Evolutionary conservation across 2,113 vertebrate species (phyloP), one percentile per base, ranked within the genome.

Genomic region (Hemiscyllium ocellatum): DNA sequence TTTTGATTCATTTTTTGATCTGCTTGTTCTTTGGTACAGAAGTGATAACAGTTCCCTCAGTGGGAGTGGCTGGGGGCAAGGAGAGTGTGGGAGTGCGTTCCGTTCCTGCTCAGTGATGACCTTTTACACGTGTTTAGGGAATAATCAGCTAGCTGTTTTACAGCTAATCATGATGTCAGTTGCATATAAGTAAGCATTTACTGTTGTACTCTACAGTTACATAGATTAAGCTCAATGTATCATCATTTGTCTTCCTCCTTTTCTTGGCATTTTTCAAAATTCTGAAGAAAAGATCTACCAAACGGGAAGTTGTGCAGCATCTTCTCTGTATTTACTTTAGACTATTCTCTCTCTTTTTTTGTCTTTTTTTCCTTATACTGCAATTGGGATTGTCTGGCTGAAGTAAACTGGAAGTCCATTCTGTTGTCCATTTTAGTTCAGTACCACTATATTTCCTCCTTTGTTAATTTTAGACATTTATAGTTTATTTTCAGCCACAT

Each of bases 81-180:
- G 61, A 33, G 7, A n/a, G 65, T 91, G 65, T n/a, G n/a, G 61
- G n/a, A 66, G 56, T 65, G 33, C 19, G 66, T 91, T 15, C 61
- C 89, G 22, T 66, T 91, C 66, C 61, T 66, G 5, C 17, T 33
- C n/a, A 66, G 17, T 19, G 33, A 17, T 66, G 89, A n/a, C n/a
- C n/a, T 66, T 91, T 91, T 19, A 5, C 37, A 42, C 20, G 37
- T 37, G 37, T 91, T 91, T 37, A 10, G 56, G 17, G 17, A 91
- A 66, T 33, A 66, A 61, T 52, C 61, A 56, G 50, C n/a, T 83
- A 12, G 13, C 87, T 65, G 15, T 90, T 17, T 61, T 90, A 33
- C 52, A 90, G 52, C 87, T 52, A 65, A 90, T n/a, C 56, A n/a
- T 90, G 87, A 90, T 65, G 87, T 65, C 87, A 90, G 24, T 26